Conservation (phyloP, 2,888 invertebrate species). For the Phengaris alcon region DNA sequence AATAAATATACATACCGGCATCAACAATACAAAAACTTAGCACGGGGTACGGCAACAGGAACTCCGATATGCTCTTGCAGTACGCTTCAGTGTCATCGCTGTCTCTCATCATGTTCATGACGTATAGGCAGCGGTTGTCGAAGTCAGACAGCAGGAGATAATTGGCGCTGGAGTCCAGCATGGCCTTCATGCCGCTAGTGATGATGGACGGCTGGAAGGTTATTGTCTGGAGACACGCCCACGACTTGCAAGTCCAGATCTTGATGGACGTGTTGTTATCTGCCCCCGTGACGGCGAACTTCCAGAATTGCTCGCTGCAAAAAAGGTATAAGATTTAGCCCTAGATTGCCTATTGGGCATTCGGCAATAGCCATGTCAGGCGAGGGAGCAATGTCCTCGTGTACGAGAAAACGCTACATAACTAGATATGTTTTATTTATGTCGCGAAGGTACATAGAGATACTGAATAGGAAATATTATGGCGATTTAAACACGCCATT, state of each 20-base stretch:
- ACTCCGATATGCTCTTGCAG: constrained; percentile 89
- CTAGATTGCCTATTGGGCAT: too few relatives aligned
- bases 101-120: constrained; percentile 83
- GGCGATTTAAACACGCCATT: too few relatives aligned
- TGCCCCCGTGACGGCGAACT: constrained; percentile 95
- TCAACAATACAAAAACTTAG: constrained; percentile 93
- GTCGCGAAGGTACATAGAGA: too few relatives aligned
- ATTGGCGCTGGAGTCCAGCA: constrained; percentile 90
- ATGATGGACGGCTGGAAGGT: constrained; percentile 80
- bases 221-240: constrained; percentile 95
- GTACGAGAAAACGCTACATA: too few relatives aligned
- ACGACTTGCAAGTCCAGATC: constrained; percentile 96
- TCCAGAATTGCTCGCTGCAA: constrained; percentile 88
- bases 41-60: constrained; percentile 91
- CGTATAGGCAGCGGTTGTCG: constrained; percentile 89
- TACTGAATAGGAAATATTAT: too few relatives aligned
- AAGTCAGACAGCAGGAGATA: constrained; percentile 94
- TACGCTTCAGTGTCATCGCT: constrained; percentile 79
- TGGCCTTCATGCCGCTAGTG: constrained; percentile 82
- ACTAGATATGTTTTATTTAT: too few relatives aligned
- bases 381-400: too few relatives aligned
- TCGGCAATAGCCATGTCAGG: too few relatives aligned
- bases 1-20: constrained; percentile 71
- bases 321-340: background rate
- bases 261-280: constrained; percentile 94